Evolutionary conservation across 2,888 invertebrate genomes (phyloP).

Genomic region (Agonum fuliginosum): DNA sequence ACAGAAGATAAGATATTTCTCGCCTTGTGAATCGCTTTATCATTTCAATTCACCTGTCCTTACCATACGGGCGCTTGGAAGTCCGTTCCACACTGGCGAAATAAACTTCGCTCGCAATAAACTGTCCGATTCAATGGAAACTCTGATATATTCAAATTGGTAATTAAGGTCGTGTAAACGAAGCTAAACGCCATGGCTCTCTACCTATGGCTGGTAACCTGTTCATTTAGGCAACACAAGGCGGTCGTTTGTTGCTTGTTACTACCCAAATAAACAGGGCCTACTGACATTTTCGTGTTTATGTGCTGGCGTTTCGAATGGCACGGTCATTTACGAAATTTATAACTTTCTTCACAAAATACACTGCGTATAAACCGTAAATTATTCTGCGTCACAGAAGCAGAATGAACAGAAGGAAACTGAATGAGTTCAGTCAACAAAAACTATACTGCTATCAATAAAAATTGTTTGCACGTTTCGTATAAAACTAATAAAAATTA

Average conservation of each 20-base stretch:
- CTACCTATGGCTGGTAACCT: background rate
- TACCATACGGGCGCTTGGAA: slow-evolving; percentile 62
- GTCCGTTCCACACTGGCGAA: slow-evolving; percentile 56
- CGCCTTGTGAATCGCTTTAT: slow-evolving; percentile 62
- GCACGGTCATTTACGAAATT: background rate
- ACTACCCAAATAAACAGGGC: background rate
- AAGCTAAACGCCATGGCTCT: background rate
- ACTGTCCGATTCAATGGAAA: slow-evolving; percentile 28
- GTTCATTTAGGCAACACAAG: slow-evolving; percentile 7
- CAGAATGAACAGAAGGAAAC: too few relatives aligned
- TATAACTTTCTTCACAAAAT: too few relatives aligned
- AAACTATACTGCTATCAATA: too few relatives aligned
- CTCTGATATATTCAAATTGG: slow-evolving; percentile 53
- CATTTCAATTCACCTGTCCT: slow-evolving; percentile 63
- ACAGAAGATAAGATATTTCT: slow-evolving; percentile 62
- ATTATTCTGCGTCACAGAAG: too few relatives aligned
- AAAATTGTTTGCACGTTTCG: too few relatives aligned
- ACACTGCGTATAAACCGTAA: too few relatives aligned
- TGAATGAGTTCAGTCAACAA: too few relatives aligned
- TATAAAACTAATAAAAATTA: too few relatives aligned
- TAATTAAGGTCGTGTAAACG: slow-evolving; percentile 34
- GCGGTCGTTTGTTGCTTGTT: background rate
- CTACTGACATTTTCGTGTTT: background rate
- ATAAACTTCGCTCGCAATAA: slow-evolving; percentile 38
- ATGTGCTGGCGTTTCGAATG: background rate